These are phyloP conservation scores for Theodoxus fluviatilis DNA, from an alignment of 2,888 invertebrate genomes.

Conservation along the genomic window DNA sequence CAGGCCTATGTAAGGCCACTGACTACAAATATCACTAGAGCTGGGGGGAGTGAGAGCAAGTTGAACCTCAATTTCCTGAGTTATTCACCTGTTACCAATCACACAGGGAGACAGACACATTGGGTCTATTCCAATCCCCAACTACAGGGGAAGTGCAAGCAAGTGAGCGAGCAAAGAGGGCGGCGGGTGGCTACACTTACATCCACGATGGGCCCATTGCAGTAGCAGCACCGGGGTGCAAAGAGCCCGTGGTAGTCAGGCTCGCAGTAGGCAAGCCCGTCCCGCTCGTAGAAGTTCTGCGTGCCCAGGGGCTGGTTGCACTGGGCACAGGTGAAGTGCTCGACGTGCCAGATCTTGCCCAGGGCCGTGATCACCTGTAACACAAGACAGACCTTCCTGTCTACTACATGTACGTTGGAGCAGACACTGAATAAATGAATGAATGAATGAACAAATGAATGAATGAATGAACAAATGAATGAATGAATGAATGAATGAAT, in stretches of 20 bases:
- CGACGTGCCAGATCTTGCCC: conserved; percentile 98
- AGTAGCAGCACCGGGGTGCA: conserved; percentile 97
- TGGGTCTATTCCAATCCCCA: too few species aligned
- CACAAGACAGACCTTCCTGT: not conserved
- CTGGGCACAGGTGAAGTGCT: conserved; percentile 96
- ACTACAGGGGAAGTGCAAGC: too few species aligned
- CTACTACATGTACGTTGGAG: too few species aligned
- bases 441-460: not conserved
- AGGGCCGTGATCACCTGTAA: conserved; percentile 88
- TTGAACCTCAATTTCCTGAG: too few species aligned
- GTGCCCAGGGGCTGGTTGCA: conserved; percentile 97
- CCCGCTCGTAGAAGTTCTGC: conserved; percentile 97
- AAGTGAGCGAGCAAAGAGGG: not conserved
- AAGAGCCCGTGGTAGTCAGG: conserved; percentile 97
- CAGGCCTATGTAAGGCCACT: too few species aligned
- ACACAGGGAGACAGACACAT: too few species aligned
- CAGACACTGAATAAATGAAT: too few species aligned
- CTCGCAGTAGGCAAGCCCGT: conserved; percentile 96
- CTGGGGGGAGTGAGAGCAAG: too few species aligned
- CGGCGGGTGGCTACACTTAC: conserved; percentile 71
- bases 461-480: not conserved
- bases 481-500: not conserved
- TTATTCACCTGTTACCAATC: too few species aligned
- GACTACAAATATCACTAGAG: too few species aligned
- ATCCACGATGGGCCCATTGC: conserved; percentile 98